These are phyloP conservation scores for Myrmecophaga tridactyla DNA, from an alignment of 2,113 vertebrate species.

Conservation along the genomic window DNA sequence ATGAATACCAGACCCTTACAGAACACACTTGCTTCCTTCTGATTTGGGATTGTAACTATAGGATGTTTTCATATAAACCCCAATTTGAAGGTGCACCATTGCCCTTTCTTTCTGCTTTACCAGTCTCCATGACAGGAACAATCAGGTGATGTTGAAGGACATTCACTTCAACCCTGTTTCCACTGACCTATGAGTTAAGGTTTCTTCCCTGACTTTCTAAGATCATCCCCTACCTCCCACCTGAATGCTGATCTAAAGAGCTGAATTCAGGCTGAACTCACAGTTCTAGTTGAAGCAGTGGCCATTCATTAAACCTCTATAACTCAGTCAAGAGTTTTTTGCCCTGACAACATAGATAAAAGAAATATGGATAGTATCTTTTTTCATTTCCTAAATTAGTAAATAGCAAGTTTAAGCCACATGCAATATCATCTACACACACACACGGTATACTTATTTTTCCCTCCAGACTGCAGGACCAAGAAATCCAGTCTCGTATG, in stretches of 20 bases:
- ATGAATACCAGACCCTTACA: background rate
- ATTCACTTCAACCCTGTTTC: background rate
- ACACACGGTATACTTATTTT: background rate
- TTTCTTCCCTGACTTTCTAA: background rate
- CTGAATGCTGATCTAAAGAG: conserved; percentile 6
- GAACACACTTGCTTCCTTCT: background rate
- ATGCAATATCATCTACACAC: background rate
- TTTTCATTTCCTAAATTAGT: background rate
- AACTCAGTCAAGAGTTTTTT: background rate
- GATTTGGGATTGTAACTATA: background rate
- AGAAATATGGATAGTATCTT: background rate
- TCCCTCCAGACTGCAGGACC: background rate
- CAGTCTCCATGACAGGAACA: background rate
- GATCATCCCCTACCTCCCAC: background rate
- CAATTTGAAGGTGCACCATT: background rate
- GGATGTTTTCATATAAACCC: background rate
- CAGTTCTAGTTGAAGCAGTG: background rate
- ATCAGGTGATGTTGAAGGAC: background rate
- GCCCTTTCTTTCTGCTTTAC: background rate
- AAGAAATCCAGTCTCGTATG: background rate
- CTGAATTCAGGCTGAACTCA: conserved; percentile 9
- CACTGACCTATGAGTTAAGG: background rate
- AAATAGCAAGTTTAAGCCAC: background rate
- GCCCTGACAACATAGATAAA: background rate
- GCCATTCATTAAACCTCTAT: background rate